Evolutionary conservation across 2,113 vertebrate species (phyloP).

Genomic region (Prochilodus magdalenae): DNA sequence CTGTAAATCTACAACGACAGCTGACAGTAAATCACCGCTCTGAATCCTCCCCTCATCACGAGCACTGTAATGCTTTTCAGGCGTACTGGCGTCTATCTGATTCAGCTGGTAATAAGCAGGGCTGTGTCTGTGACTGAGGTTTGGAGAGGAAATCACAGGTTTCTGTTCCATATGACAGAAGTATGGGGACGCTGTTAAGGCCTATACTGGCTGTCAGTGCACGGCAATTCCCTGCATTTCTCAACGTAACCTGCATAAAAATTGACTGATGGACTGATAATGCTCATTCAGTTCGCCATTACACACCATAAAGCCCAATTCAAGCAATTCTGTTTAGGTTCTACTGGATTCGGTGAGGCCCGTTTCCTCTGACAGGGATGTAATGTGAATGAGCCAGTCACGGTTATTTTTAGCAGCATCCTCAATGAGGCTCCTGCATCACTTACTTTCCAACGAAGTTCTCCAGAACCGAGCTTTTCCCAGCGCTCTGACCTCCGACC

Average conservation of each 20-base stretch:
- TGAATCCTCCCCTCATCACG: not conserved
- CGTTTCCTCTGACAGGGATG: not conserved
- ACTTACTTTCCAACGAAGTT: slow-evolving; percentile 95
- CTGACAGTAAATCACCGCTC: not conserved
- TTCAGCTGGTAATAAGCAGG: not conserved
- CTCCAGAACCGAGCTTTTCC: slow-evolving; percentile 96
- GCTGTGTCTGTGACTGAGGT: not conserved
- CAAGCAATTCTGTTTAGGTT: not conserved
- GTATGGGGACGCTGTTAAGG: not conserved
- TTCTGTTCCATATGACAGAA: not conserved
- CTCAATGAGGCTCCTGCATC: not conserved
- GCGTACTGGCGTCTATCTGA: too few species aligned
- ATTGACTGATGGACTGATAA: too few species aligned
- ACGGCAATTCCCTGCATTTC: too few species aligned
- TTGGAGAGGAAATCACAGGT: not conserved
- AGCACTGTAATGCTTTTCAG: too few species aligned
- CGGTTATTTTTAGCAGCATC: not conserved
- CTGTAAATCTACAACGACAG: too few species aligned
- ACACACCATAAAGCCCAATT: not conserved
- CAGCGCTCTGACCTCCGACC: slow-evolving; percentile 94
- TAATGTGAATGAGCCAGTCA: not conserved
- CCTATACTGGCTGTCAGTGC: not conserved
- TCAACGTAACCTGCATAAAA: not conserved
- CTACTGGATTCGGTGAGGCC: not conserved
- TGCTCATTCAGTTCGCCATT: too few species aligned